phyloP scores from a whole-genome alignment of 2,113 vertebrate species.

The Thymallus thymallus region DNA sequence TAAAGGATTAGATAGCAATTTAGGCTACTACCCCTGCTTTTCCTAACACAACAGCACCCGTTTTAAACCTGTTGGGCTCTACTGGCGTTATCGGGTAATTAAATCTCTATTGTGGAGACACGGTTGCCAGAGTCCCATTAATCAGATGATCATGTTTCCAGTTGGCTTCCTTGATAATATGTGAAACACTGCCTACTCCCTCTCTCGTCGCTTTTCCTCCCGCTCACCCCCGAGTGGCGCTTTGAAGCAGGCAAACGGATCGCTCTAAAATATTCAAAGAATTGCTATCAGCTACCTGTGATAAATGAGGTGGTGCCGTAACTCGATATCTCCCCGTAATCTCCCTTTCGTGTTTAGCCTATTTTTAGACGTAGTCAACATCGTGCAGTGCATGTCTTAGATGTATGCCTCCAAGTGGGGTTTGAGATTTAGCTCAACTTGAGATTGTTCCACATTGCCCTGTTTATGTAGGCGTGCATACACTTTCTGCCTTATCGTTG shows the following conservation, averaged over 20 bases:
- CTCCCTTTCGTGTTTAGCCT: not conserved
- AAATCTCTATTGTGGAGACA: conserved; percentile 24
- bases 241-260: conserved; percentile 36
- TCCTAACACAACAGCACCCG: not conserved
- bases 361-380: too few species aligned
- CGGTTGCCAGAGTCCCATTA: conserved; percentile 37
- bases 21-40: too few species aligned
- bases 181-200: conserved; percentile 27
- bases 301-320: conserved; percentile 19
- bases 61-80: conserved; percentile 9
- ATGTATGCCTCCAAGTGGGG: too few species aligned
- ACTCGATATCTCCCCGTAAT: not conserved
- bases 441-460: too few species aligned
- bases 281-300: conserved; percentile 24
- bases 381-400: too few species aligned
- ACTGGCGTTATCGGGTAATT: conserved; percentile 22
- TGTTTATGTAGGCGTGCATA: too few species aligned
- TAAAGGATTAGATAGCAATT: too few species aligned
- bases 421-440: too few species aligned
- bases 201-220: not conserved
- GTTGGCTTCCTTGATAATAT: conserved; percentile 50
- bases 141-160: conserved; percentile 35
- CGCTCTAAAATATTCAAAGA: conserved; percentile 40
- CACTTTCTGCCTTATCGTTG: not conserved
- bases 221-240: conserved; percentile 20